These are phyloP conservation scores for Autographa pulchrina DNA, from an alignment of 2,888 invertebrate genomes.

Conservation along the genomic window DNA sequence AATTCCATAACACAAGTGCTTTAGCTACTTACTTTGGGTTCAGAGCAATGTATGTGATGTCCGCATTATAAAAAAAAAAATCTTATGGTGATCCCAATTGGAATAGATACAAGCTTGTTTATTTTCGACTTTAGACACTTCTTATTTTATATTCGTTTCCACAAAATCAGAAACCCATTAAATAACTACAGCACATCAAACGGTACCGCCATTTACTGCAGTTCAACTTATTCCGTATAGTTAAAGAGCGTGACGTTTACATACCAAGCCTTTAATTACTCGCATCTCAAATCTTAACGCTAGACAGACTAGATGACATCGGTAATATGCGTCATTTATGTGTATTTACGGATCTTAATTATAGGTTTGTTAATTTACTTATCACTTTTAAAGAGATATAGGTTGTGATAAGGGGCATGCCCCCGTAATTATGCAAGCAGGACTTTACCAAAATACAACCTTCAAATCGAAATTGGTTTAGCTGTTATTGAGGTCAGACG, in stretches of 20 bases:
- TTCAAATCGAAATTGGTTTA: neutral
- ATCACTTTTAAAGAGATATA: neutral
- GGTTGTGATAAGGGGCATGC: neutral
- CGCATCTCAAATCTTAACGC: constrained; percentile 53
- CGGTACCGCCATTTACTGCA: constrained; percentile 38
- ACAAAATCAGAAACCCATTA: neutral
- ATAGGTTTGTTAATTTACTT: neutral
- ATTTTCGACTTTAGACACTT: neutral
- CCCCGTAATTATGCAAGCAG: neutral
- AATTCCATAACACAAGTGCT: too few relatives aligned
- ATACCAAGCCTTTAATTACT: constrained; percentile 48
- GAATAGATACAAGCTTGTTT: too few relatives aligned
- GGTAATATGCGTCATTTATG: constrained; percentile 21
- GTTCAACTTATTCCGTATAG: constrained; percentile 29
- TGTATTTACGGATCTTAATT: constrained; percentile 12
- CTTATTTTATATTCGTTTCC: neutral
- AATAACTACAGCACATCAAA: constrained; percentile 23
- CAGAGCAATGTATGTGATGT: too few relatives aligned
- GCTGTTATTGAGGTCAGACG: neutral
- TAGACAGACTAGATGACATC: constrained; percentile 46
- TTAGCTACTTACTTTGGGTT: too few relatives aligned
- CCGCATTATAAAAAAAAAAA: too few relatives aligned
- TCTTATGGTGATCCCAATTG: too few relatives aligned
- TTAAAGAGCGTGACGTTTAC: constrained; percentile 48
- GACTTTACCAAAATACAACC: neutral